phyloP scores from a whole-genome alignment of 2,888 invertebrate species.

The Stenichneumon culpator region DNA sequence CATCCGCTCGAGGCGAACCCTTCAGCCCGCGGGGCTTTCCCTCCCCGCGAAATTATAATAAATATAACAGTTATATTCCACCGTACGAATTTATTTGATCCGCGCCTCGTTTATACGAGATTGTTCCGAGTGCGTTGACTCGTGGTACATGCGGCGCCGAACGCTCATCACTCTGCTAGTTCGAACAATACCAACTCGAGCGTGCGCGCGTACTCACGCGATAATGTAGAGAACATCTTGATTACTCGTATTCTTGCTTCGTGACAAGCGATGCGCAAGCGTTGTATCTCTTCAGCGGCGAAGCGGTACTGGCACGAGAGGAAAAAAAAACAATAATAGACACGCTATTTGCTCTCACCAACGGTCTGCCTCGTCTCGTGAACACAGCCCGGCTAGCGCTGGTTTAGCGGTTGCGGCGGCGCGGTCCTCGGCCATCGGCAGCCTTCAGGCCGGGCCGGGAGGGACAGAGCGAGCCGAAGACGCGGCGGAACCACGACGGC shows the following conservation, averaged over 20 bases:
- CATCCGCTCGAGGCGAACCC: neutral
- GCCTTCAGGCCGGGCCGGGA: neutral
- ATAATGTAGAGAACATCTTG: too few species aligned
- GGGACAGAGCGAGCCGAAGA: neutral
- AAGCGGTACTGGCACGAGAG: neutral
- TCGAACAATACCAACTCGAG: neutral
- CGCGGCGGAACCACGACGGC: slow-evolving; percentile 2
- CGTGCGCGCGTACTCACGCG: too few species aligned
- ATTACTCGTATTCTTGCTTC: neutral
- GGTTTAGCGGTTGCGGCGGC: neutral
- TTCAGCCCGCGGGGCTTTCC: too few species aligned
- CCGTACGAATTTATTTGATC: too few species aligned
- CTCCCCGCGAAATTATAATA: too few species aligned
- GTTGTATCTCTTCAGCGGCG: slow-evolving; percentile 8
- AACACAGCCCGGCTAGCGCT: neutral
- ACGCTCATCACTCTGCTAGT: neutral
- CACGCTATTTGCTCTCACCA: too few species aligned
- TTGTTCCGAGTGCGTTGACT: neutral
- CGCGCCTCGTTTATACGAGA: neutral
- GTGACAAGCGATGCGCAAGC: slow-evolving; percentile 6
- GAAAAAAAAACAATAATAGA: slow-evolving; percentile 2
- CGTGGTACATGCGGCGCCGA: neutral
- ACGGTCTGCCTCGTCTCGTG: too few species aligned
- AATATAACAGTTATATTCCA: too few species aligned
- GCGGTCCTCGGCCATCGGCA: neutral